These are phyloP conservation scores for Huso huso DNA, from an alignment of 2,797 vertebrate genomes.

Conservation along the genomic window DNA sequence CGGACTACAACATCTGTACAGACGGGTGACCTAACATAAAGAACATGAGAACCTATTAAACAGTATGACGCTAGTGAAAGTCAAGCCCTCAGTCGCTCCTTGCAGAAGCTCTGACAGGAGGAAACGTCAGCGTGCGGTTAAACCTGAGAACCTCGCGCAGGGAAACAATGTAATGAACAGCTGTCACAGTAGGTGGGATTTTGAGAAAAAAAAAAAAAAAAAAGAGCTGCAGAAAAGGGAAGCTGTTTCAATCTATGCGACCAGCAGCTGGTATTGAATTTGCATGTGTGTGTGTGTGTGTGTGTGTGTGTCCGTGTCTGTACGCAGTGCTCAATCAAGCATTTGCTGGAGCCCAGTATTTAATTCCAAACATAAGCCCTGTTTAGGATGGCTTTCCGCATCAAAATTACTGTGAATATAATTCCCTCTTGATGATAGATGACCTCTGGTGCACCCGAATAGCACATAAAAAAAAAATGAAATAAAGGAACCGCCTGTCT, in stretches of 20 bases:
- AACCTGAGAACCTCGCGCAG: constrained; percentile 9
- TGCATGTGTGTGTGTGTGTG: constrained; percentile 42
- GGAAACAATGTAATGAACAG: constrained; percentile 19
- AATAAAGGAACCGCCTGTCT: constrained; percentile 37
- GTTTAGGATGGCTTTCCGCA: constrained; percentile 43
- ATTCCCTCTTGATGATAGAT: constrained; percentile 33
- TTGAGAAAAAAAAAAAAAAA: background rate
- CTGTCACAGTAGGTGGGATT: constrained; percentile 15
- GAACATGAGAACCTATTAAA: background rate
- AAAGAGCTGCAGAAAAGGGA: constrained; percentile 17
- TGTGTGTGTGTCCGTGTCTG: constrained; percentile 23
- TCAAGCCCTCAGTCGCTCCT: background rate
- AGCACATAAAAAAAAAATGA: background rate
- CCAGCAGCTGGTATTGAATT: constrained; percentile 61
- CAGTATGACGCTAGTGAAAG: background rate
- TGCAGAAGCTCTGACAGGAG: background rate
- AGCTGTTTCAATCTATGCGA: constrained; percentile 38
- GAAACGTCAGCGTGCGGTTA: background rate
- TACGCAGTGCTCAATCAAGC: constrained; percentile 26
- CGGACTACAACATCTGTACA: too few relatives aligned
- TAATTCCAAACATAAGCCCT: constrained; percentile 51
- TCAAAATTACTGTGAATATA: constrained; percentile 38
- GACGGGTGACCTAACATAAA: too few relatives aligned
- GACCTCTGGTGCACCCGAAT: constrained; percentile 12
- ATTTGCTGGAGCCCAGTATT: constrained; percentile 44